Evolutionary conservation across 1,140 invertebrate genomes (phyloP).

Genomic region (Thaumatotibia leucotreta): DNA sequence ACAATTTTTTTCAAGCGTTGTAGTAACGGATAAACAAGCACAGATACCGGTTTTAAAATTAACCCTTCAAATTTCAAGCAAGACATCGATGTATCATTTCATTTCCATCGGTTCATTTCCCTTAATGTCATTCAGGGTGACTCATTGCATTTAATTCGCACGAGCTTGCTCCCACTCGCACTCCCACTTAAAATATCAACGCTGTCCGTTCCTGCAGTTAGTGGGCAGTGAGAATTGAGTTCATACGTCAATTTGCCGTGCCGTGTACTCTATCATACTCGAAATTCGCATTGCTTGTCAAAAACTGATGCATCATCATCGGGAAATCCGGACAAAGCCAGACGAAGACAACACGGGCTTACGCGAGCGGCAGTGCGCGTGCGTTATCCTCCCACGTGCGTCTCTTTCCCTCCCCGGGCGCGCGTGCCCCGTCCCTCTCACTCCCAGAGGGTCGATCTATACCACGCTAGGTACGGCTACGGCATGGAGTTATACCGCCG

Average conservation of each 20-base stretch:
- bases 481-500: slow-evolving; percentile 44
- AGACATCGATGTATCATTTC: not conserved
- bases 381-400: slow-evolving; percentile 43
- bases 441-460: slow-evolving; percentile 72
- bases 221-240: slow-evolving; percentile 1
- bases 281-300: slow-evolving; percentile 26
- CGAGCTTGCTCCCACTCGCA: not conserved
- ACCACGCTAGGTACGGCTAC: slow-evolving; percentile 68
- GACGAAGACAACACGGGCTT: slow-evolving; percentile 51
- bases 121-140: not conserved
- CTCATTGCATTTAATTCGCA: not conserved
- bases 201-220: not conserved
- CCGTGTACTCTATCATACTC: slow-evolving; percentile 10
- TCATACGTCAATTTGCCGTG: not conserved
- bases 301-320: slow-evolving; percentile 68
- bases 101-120: not conserved
- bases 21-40: too few relatives aligned
- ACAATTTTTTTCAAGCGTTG: too few relatives aligned
- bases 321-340: slow-evolving; percentile 68
- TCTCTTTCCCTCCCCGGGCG: slow-evolving; percentile 34
- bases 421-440: slow-evolving; percentile 33
- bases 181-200: slow-evolving; percentile 2
- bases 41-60: too few relatives aligned
- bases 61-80: not conserved
- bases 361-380: slow-evolving; percentile 47